Base-by-base conservation (phyloP, 1,140 invertebrate species). In the Papilio glaucus region DNA sequence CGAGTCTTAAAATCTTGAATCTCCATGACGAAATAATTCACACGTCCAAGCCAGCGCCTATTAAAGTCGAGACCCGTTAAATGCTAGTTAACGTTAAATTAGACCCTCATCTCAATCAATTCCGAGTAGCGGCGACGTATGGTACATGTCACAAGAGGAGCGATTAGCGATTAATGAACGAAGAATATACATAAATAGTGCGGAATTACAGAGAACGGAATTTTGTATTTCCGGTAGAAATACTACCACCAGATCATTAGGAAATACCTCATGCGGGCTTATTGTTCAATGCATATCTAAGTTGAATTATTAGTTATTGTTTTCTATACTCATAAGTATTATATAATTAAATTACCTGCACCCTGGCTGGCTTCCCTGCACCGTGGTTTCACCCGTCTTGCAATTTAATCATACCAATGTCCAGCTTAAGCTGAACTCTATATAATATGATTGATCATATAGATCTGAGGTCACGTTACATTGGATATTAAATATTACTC, bases 21-120 rank as follows among this genome's bases (percentile, higher is more conserved):
- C 5, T 2, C 24, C 0, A 29, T 49, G 65, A 68, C 41, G 13
- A 45, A 68, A 45, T 68, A 49, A 45, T 68, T 68, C 65, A 63
- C 61, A 63, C 61, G 61, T 63, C 37, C 61, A 8, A 63, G 24
- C 65, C 65, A 12, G 26, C 39, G 12, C 41, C 41, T 68, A 49
- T 68, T 68, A 68, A 68, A 68, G 24, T 21, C 5, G 65, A 68
- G 65, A 68, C 42, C 78, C 72, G 74, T 76, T 78, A 75, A 77
- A 74, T 74, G 74, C 57, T 60, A 61, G 60, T 73, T 80, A 76
- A 76, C 74, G 62, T 71, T 74, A 72, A 73, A 78, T 78, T 80
- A 80, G 71, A 71, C 76, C 42, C 67, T 74, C 77, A 70, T 80
- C 76, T 80, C 79, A 80, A 80, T 80, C 74, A 80, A 80, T 80